phyloP scores from a whole-genome alignment of 2,888 invertebrate genomes.

The Meiosimyza platycephala region DNA sequence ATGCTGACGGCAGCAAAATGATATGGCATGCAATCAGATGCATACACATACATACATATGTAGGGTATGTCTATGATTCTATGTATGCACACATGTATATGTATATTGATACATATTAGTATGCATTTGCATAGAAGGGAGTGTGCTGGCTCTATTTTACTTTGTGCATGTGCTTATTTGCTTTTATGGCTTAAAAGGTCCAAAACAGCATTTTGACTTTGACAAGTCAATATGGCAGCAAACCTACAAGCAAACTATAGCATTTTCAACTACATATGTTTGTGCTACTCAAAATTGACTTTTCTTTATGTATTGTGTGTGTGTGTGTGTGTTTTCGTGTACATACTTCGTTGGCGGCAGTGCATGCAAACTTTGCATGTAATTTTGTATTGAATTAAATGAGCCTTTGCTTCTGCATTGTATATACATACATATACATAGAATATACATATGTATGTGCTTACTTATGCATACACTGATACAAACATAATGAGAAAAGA shows the following conservation, averaged over 20 bases:
- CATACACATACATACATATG: background rate
- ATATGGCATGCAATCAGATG: background rate
- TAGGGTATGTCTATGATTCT: background rate
- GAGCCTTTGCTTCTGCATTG: constrained; percentile 5
- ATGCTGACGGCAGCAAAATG: background rate
- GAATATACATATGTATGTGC: background rate
- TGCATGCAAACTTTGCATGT: background rate
- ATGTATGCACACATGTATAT: background rate
- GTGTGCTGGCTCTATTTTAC: background rate
- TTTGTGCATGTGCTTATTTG: constrained; percentile 15
- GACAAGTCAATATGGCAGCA: constrained; percentile 27
- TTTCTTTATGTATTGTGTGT: too few species aligned
- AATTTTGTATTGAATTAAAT: constrained; percentile 27
- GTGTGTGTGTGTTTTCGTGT: too few species aligned
- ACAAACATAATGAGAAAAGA: background rate
- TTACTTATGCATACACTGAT: background rate
- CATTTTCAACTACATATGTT: background rate
- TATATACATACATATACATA: background rate
- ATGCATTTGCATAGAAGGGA: constrained; percentile 10
- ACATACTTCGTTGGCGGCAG: too few species aligned
- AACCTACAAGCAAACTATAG: background rate
- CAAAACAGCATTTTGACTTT: constrained; percentile 28
- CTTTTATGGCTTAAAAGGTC: constrained; percentile 27
- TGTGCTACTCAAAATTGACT: too few species aligned
- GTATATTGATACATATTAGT: background rate